Evolutionary conservation across 2,113 vertebrate genomes (phyloP).

Genomic region (Carlito syrichta): DNA sequence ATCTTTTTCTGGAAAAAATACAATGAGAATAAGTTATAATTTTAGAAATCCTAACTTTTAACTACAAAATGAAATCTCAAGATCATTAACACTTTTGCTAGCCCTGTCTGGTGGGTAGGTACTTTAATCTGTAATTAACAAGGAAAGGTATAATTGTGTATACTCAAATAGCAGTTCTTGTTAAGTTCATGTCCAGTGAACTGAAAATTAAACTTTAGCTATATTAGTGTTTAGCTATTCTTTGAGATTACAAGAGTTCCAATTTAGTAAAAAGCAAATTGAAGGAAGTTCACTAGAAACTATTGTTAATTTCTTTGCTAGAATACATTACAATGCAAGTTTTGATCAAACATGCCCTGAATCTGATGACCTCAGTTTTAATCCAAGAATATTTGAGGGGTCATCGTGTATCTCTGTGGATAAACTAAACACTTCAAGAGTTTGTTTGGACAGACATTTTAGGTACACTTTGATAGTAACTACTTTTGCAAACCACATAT

Average conservation of each 20-base stretch:
- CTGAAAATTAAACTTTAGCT: slow-evolving; percentile 33
- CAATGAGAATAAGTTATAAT: not conserved
- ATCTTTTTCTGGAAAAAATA: not conserved
- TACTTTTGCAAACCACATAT: not conserved
- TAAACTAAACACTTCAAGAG: not conserved
- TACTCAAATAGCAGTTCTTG: not conserved
- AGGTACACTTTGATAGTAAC: not conserved
- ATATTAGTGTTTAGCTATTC: not conserved
- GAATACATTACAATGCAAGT: not conserved
- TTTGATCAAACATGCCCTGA: not conserved
- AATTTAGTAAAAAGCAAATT: slow-evolving; percentile 44
- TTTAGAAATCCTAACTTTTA: not conserved
- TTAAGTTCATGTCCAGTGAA: not conserved
- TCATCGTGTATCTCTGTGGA: not conserved
- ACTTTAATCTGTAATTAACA: slow-evolving; percentile 19
- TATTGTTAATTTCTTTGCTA: not conserved
- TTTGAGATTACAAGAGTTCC: slow-evolving; percentile 14
- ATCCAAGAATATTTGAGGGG: not conserved
- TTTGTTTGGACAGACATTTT: not conserved
- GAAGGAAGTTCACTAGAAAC: not conserved
- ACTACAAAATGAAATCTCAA: not conserved
- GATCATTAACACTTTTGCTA: slow-evolving; percentile 5
- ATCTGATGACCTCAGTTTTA: not conserved
- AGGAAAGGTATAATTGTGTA: not conserved
- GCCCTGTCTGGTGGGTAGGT: not conserved